Evolutionary conservation across 2,113 vertebrate genomes (phyloP), one percentile per base, ranked within the genome.

Genomic region (Paradoxurus hermaphroditus): DNA sequence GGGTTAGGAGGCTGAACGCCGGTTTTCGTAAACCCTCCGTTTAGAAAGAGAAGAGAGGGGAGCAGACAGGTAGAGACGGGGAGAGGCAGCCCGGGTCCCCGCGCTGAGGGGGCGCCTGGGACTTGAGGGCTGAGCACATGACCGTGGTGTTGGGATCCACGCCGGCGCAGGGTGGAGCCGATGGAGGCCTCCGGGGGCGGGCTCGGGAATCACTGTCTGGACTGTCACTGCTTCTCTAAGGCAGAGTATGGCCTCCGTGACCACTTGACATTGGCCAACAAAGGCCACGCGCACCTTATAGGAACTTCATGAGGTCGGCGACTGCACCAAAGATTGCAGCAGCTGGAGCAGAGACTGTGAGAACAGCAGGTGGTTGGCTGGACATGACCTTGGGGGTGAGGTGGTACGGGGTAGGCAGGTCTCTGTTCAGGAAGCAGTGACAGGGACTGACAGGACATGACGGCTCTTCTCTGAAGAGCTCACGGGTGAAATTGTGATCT

Each of bases 41-140:
- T 7, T 9, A 10, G 23, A 14, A 7, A 27, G 3, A 51, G 1
- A 34, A 31, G 29, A 2, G 12, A 16, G 36, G n/a, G 83, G 65
- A 5, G 2, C 0, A 36, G 41, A 49, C 7, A 2, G 11, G 18
- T 4, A 34, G 1, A 29, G 27, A 2, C 7, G 25, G 49, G 11
- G 0, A 0, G 18, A 16, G 51, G 36, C 34, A 13, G 3, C 4
- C 9, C 10, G 10, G 1, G 25, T 11, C 0, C 25, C 4, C 3
- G 14, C 3, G 53, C 4, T 34, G 23, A 1, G 14, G 15, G 15
- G 3, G 4, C 8, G 14, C 18, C 14, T 7, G 29, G 7, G 41
- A 29, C 18, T 2, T 0, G 7, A 6, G 46, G 1, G 14, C 8
- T 1, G 4, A 3, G 62, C 25, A n/a, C n/a, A n/a, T n/a, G 8